Conservation (phyloP, 2,113 vertebrate genomes). For the Rhodinocichla rosea region DNA sequence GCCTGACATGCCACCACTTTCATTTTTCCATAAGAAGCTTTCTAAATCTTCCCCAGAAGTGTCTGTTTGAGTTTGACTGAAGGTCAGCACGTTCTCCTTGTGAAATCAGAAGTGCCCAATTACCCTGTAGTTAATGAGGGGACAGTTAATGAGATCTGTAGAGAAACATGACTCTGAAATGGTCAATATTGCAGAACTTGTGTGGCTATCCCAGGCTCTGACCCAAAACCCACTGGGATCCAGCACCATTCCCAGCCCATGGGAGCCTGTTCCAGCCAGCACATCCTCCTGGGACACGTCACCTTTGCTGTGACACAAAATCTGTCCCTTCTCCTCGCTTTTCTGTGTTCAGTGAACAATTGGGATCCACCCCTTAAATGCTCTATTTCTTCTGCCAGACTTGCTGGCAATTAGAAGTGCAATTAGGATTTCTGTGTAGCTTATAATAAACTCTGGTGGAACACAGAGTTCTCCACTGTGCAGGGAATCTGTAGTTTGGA, state of each 20-base stretch:
- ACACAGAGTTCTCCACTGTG: neutral
- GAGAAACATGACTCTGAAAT: neutral
- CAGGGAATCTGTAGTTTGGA: neutral
- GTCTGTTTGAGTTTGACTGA: neutral
- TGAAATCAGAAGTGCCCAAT: neutral
- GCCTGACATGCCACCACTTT: neutral
- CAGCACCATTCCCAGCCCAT: neutral
- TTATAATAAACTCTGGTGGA: neutral
- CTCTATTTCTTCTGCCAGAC: neutral
- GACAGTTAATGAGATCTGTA: neutral
- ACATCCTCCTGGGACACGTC: neutral
- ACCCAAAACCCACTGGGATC: neutral
- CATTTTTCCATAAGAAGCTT: neutral
- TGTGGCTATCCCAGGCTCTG: neutral
- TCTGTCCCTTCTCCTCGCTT: rapidly evolving
- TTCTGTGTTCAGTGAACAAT: neutral
- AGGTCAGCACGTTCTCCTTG: neutral
- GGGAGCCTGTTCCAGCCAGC: neutral
- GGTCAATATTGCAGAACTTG: neutral
- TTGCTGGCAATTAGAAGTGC: neutral
- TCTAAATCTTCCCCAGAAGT: neutral
- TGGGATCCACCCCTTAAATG: neutral
- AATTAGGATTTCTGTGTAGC: neutral
- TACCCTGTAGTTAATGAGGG: neutral
- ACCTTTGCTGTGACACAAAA: neutral